A percentile compares a stretch with the other conserved stretches of the same genome.
These are phyloP conservation scores for Thysanoteuthis rhombus DNA, from an alignment of 2,888 invertebrate genomes.

Conservation along the genomic window DNA sequence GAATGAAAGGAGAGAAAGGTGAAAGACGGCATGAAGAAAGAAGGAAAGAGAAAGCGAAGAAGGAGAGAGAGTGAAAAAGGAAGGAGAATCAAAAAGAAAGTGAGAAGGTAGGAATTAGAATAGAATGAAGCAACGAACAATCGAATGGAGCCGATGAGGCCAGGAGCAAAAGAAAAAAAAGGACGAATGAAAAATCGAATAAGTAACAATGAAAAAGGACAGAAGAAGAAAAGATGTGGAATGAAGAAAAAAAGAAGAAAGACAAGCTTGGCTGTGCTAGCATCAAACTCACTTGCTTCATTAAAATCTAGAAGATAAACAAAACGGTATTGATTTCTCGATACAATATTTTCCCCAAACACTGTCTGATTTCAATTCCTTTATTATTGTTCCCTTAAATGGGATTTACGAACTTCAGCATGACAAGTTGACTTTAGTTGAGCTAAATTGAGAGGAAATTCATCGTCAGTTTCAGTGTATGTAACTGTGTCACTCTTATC, in stretches of 20 bases:
- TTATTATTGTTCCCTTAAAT: no score
- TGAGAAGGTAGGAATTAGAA: not conserved
- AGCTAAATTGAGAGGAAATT: no score
- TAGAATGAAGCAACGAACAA: not conserved
- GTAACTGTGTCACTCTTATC: no score
- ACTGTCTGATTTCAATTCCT: no score
- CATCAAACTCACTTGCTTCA: no score
- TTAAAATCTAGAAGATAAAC: no score
- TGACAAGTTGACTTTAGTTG: no score
- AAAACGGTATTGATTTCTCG: no score
- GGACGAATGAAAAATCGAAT: not conserved
- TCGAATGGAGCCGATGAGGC: not conserved
- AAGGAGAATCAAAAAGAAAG: not conserved
- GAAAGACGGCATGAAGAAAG: not conserved
- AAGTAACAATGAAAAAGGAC: not conserved
- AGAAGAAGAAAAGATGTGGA: not conserved
- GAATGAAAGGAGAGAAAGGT: not conserved
- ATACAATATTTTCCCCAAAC: no score
- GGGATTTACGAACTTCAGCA: no score
- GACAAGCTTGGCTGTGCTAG: not conserved
- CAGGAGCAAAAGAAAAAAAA: not conserved
- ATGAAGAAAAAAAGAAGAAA: not conserved
- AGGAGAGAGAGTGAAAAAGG: not conserved
- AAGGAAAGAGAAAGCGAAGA: not conserved
- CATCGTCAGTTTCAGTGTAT: no score